These are phyloP conservation scores for Lasiommata megera DNA, from an alignment of 2,888 invertebrate species.

Conservation along the genomic window DNA sequence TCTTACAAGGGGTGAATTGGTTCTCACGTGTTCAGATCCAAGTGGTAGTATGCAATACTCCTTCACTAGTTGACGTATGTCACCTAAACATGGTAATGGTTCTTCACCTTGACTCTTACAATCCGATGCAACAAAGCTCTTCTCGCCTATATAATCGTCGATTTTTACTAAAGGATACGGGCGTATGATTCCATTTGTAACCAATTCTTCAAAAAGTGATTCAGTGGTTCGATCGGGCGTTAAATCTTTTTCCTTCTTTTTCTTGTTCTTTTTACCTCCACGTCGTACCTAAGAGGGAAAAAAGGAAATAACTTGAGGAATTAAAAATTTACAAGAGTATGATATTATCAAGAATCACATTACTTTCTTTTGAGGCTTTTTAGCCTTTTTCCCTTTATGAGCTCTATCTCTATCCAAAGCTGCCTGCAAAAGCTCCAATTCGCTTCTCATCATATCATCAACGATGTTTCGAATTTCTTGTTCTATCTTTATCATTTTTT, in stretches of 20 bases:
- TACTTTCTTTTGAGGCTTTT: conserved; percentile 87
- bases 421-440: conserved; percentile 85
- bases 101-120: conserved; percentile 69
- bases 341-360: not conserved
- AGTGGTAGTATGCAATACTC: conserved; percentile 95
- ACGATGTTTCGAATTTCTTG: conserved; percentile 90
- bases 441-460: conserved; percentile 88
- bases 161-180: conserved; percentile 86
- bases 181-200: conserved; percentile 94
- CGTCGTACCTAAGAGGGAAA: conserved; percentile 79
- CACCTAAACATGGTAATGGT: conserved; percentile 84
- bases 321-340: no score
- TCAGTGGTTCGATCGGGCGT: conserved; percentile 95
- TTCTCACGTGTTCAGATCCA: conserved; percentile 86
- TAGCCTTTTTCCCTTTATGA: conserved; percentile 87
- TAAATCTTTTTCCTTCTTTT: conserved; percentile 96
- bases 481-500: conserved; percentile 91
- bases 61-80: conserved; percentile 90
- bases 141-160: conserved; percentile 90
- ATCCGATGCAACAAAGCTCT: conserved; percentile 84
- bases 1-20: conserved; percentile 86
- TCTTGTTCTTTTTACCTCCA: conserved; percentile 93
- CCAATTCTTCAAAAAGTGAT: conserved; percentile 95
- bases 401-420: conserved; percentile 87
- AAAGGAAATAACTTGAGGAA: not conserved